Evolutionary conservation across 2,113 vertebrate species (phyloP).

Genomic region (Tinamus guttatus): DNA sequence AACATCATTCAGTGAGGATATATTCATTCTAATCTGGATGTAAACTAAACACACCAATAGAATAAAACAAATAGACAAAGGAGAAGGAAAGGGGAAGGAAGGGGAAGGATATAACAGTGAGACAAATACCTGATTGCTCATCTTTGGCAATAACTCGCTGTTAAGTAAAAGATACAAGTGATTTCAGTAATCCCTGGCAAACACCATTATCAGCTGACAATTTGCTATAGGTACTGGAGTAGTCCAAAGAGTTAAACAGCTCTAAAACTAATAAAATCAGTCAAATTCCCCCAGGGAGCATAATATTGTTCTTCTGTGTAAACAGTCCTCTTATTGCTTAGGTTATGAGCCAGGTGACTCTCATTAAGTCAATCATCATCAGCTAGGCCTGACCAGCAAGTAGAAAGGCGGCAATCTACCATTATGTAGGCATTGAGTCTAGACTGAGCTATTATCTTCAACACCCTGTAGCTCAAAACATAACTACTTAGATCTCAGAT

Average conservation of each 20-base stretch:
- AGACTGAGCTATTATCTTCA: conserved; percentile 54
- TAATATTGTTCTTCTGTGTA: conserved; percentile 37
- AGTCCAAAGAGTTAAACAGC: conserved; percentile 23
- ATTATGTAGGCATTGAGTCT: conserved; percentile 34
- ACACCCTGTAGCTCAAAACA: conserved; percentile 39
- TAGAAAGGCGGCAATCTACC: conserved; percentile 41
- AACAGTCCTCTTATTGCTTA: conserved; percentile 33
- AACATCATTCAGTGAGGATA: no score
- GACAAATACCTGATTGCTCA: no score
- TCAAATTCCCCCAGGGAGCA: conserved; percentile 16
- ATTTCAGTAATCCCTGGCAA: background rate
- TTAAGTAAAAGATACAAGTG: no score
- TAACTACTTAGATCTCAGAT: conserved; percentile 62
- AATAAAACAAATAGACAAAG: no score
- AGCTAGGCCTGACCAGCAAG: conserved; percentile 39
- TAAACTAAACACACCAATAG: no score
- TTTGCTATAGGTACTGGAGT: background rate
- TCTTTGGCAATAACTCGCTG: no score
- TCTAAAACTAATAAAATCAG: conserved; percentile 37
- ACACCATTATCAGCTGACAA: background rate
- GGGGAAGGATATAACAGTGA: no score
- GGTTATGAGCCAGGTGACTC: conserved; percentile 18
- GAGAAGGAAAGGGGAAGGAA: no score
- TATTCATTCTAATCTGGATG: no score
- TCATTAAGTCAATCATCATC: conserved; percentile 58